A percentile compares a stretch with the other conserved stretches of the same genome.
These are phyloP conservation scores for Carassius carassius DNA, from an alignment of 2,113 vertebrate genomes.

Conservation along the genomic window DNA sequence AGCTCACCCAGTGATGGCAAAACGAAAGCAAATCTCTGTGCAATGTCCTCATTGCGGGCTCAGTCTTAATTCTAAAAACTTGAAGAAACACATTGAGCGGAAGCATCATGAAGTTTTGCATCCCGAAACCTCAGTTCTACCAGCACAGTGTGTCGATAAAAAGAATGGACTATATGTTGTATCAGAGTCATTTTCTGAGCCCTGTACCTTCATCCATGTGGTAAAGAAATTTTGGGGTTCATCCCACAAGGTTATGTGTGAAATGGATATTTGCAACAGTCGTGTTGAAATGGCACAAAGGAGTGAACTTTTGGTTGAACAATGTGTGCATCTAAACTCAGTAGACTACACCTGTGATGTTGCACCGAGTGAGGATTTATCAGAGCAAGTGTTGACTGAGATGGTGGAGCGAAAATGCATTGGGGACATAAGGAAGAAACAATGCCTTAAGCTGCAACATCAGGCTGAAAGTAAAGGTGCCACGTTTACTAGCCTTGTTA, in stretches of 20 bases:
- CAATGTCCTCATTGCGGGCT: neutral
- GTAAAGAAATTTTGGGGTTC: neutral
- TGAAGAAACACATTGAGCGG: slow-evolving; percentile 9
- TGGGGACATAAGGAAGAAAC: neutral
- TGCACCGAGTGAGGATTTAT: neutral
- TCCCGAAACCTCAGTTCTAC: neutral
- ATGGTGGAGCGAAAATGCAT: neutral
- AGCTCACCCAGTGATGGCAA: neutral
- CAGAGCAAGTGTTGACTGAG: neutral
- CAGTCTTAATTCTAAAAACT: neutral
- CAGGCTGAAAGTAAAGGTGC: neutral
- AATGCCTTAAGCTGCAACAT: neutral
- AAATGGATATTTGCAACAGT: neutral
- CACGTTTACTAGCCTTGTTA: slow-evolving; percentile 1
- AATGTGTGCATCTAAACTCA: neutral
- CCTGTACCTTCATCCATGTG: neutral
- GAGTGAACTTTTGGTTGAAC: neutral
- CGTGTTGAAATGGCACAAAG: neutral
- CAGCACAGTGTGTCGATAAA: slow-evolving; percentile 17
- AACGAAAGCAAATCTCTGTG: neutral
- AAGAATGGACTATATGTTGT: slow-evolving; percentile 19
- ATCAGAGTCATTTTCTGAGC: neutral
- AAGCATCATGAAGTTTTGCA: neutral
- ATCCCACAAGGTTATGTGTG: slow-evolving; percentile 6
- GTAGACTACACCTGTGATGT: neutral